Percentiles rank a stretch among this genome's conserved stretches.
phyloP scores from a whole-genome alignment of 2,888 invertebrate genomes.

The Autographa pulchrina region DNA sequence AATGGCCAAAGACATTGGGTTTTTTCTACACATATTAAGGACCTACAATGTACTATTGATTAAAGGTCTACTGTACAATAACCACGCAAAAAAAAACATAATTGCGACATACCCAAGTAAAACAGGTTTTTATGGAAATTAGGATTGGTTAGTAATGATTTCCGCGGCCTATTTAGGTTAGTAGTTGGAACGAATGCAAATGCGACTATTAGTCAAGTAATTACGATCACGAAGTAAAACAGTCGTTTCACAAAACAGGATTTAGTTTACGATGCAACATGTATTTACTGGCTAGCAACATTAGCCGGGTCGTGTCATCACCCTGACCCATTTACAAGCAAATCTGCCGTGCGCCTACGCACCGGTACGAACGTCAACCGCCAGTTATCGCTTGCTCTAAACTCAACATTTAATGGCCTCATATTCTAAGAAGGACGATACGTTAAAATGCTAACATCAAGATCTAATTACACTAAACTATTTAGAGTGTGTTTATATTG shows the following conservation, averaged over 20 bases:
- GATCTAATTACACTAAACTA: conserved; percentile 42
- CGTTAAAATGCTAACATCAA: conserved; percentile 45
- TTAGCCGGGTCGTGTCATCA: conserved; percentile 66
- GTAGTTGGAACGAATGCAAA: conserved; percentile 30
- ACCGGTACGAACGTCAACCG: conserved; percentile 72
- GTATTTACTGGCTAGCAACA: conserved; percentile 55
- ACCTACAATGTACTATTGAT: no score
- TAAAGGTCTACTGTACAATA: neutral
- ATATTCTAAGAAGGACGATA: conserved; percentile 66
- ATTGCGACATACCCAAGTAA: neutral
- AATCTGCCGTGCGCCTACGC: conserved; percentile 83
- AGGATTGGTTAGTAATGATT: conserved; percentile 24
- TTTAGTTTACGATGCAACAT: conserved; percentile 49
- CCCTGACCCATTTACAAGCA: conserved; percentile 84
- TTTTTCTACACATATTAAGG: neutral
- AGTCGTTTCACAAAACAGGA: conserved; percentile 42
- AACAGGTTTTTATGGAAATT: conserved; percentile 17
- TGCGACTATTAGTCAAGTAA: conserved; percentile 33
- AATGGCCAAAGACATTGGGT: neutral
- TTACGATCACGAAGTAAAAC: conserved; percentile 35
- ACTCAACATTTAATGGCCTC: conserved; percentile 64
- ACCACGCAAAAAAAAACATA: neutral
- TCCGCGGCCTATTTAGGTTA: conserved; percentile 24
- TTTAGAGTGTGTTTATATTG: conserved; percentile 15
- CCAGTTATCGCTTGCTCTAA: conserved; percentile 66